Percentiles rank a stretch among this genome's conserved stretches.
Evolutionary conservation across 2,113 vertebrate species (phyloP).

Genomic region (Gadus macrocephalus): DNA sequence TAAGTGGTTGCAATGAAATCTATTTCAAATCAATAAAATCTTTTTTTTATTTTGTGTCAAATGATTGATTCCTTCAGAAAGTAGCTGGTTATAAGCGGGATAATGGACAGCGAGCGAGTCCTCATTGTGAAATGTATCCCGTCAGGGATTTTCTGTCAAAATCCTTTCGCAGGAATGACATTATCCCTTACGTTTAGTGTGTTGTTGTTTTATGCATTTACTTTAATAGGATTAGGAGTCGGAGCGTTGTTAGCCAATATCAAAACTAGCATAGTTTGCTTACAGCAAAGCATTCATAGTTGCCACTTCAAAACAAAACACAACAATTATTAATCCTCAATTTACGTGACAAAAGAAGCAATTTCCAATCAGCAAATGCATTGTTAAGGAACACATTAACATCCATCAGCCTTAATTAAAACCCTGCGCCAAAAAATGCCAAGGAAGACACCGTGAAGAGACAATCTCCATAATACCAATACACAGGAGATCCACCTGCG

Average conservation of each 20-base stretch:
- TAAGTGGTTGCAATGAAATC: no score
- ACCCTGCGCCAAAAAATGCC: slow-evolving; percentile 12
- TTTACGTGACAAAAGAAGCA: background rate
- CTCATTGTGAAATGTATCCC: slow-evolving; percentile 51
- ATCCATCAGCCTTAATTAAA: no score
- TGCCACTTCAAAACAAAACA: background rate
- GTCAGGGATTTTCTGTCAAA: slow-evolving; percentile 24
- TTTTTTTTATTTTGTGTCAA: no score
- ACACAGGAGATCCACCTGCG: slow-evolving; percentile 51
- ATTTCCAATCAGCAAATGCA: no score
- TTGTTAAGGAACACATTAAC: no score
- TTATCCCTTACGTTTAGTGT: slow-evolving; percentile 40
- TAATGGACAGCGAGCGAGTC: slow-evolving; percentile 51
- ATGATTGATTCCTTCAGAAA: no score
- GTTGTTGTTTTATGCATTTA: background rate
- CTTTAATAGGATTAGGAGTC: no score
- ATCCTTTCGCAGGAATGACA: no score
- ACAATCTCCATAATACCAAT: slow-evolving; percentile 42
- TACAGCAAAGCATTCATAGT: no score
- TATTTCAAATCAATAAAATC: no score
- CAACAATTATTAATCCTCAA: background rate
- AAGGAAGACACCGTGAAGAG: slow-evolving; percentile 41
- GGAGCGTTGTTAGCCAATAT: background rate
- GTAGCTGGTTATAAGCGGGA: background rate
- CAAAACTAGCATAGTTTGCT: no score